Conservation (phyloP, 2,888 invertebrate genomes). For the Phaedon cochleariae region DNA sequence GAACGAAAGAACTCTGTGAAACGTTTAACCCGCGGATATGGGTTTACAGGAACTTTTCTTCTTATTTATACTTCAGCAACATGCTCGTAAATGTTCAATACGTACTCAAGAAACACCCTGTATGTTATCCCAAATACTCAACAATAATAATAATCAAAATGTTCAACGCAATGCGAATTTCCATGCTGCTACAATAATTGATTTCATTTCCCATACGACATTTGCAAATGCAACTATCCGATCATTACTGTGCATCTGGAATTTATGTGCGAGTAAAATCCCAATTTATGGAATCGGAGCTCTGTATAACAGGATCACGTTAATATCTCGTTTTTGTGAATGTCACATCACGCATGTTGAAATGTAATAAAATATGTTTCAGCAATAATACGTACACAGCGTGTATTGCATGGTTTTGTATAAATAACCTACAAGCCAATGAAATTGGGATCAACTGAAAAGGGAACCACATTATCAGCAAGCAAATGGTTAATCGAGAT, state of each 20-base stretch:
- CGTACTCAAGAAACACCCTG: no score
- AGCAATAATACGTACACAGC: neutral
- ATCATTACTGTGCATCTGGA: constrained; percentile 40
- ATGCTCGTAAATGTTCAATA: no score
- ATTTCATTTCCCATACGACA: constrained; percentile 23
- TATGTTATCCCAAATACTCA: neutral
- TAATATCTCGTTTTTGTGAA: constrained; percentile 11
- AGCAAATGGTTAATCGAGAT: no score
- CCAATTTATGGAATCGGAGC: constrained; percentile 19
- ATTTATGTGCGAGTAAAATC: constrained; percentile 25
- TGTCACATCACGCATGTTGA: neutral
- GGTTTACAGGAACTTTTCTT: no score
- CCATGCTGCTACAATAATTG: constrained; percentile 22
- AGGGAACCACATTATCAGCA: no score
- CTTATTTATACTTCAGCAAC: no score
- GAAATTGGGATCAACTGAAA: neutral
- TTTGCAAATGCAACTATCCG: constrained; percentile 41
- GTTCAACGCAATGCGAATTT: neutral
- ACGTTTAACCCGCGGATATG: no score
- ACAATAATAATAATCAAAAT: neutral
- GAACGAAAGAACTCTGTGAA: no score
- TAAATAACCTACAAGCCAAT: neutral
- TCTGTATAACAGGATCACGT: neutral
- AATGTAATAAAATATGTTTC: neutral
- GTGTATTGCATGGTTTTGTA: neutral